Evolutionary conservation across 2,113 vertebrate species (phyloP), one percentile per base, ranked within the genome.

Genomic region (Mormyrus lacerda): DNA sequence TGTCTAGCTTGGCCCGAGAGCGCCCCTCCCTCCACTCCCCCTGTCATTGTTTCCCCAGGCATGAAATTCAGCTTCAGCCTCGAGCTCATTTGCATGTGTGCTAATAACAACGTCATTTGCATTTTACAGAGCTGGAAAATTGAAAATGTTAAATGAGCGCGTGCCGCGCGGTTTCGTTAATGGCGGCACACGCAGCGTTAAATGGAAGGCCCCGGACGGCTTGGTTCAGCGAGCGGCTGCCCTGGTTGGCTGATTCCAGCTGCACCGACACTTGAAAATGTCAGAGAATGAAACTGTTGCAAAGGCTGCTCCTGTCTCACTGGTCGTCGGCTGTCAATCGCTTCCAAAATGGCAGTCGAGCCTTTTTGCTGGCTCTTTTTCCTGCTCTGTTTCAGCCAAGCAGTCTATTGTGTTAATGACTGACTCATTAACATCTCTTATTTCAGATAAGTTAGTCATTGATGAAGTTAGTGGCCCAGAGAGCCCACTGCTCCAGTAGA

Each of bases 71-170:
- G 44, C 17, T 45, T 47, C 87, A 73, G 47, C 44, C 79, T 47
- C 39, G 15, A 31, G 19, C 83, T 91, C 83, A 89, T 89, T 90
- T 84, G 79, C 90, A 90, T 90, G 73, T 58, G 89, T 24, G 58
- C 89, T 92, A 91, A 92, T 95, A 96, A 95, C 94, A 88, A 92
- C 91, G 89, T 94, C 93, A 96, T 96, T 96, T 95, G 94, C 94
- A 95, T 96, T 95, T 95, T 93, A 92, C 90, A 85, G 91, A 93
- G 92, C 92, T 48, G 53, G 93, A 93, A 95, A 95, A 96, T 96
- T 95, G 95, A 95, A 96, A 95, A 95, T 93, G 95, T 93, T 95
- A 95, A 95, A 95, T 91, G 93, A 95, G 95, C 94, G 94, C 94
- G 93, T 94, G 91, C 93, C 89, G 90, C 91, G 93, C 94, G 93